phyloP scores from a whole-genome alignment of 1,140 invertebrate genomes.

The Lepidurus arcticus region DNA sequence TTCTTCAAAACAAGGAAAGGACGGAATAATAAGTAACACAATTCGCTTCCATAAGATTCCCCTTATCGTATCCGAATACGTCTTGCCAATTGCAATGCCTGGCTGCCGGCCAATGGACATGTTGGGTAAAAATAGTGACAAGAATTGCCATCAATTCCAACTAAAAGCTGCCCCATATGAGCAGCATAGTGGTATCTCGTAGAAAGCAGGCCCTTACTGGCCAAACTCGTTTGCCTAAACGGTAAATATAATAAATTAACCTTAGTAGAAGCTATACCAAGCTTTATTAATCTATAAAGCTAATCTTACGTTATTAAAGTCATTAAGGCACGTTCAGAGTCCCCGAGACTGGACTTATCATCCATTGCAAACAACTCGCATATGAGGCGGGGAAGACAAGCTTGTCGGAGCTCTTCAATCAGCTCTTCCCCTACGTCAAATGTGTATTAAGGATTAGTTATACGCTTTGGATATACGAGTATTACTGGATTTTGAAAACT shows the following conservation, averaged over 20 bases:
- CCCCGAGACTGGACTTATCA: constrained; percentile 58
- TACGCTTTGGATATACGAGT: not conserved
- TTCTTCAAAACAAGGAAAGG: not conserved
- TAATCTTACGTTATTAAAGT: constrained; percentile 60
- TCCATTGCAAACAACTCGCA: constrained; percentile 64
- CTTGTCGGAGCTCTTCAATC: constrained; percentile 46
- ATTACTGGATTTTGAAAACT: constrained; percentile 5
- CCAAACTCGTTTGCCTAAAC: constrained; percentile 56
- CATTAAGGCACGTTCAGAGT: constrained; percentile 62
- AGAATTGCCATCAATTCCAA: constrained; percentile 61
- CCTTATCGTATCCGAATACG: constrained; percentile 52
- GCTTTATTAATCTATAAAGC: constrained; percentile 34
- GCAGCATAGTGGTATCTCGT: constrained; percentile 73
- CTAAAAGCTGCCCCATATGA: constrained; percentile 71
- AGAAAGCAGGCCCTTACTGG: constrained; percentile 55
- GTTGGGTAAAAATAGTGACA: constrained; percentile 66
- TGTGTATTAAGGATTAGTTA: not conserved
- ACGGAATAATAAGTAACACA: not conserved
- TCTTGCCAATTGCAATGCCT: constrained; percentile 63
- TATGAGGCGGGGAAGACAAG: constrained; percentile 67
- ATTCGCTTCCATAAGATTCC: not conserved
- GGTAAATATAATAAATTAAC: constrained; percentile 36
- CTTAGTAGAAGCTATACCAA: not conserved
- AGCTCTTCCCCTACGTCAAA: constrained; percentile 27
- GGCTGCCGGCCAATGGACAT: constrained; percentile 58